Base-by-base conservation (phyloP, 2,113 vertebrate genomes). In the Scomber japonicus region DNA sequence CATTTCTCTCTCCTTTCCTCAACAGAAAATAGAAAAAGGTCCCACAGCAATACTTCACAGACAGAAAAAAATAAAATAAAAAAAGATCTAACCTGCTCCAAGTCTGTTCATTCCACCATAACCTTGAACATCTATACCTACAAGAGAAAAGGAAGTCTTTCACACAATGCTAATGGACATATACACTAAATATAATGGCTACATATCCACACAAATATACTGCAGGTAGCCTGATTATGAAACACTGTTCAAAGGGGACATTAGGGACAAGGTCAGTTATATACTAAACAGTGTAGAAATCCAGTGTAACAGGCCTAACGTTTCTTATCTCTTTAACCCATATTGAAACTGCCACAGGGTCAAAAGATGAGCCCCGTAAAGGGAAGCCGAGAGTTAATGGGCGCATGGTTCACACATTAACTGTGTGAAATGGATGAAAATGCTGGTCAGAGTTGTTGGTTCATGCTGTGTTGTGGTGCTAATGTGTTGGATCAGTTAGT, bases 101-200 rank as follows among this genome's bases (percentile, higher is more conserved):
- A 97, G 96, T 93, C 97, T 95, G 90, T 94, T 97, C 96, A 99
- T 96, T 82, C 96, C 96, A 75, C 97, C 96, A 89, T 95, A 99
- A 77, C 95, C 95, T 81, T 96, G 95, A 68, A 94, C 70, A 53
- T 99, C 97, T 95, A 99, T 96, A 88, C 96, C 98, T 96, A 62
- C 6, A 13, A 31, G 60, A 78, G 21, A 55, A 77, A 31, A 21
- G 21, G 1, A 30, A 16, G 4, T 1, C 21, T 56, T 30, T 62
- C 13, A 80, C 24, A 66, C 50, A 3, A 16, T 67, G 48, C 8
- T 67, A 16, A 30, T 12, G 3, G 19, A 55, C 2, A 27, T 27
- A 27, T 27, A 27, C 1, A 27, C 24, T 27, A 3, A 27, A 27
- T 40, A 40, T 40, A 40, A 49, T 35, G 24, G 31, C 4, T 11